A percentile compares a stretch with the other conserved stretches of the same genome.
These are phyloP conservation scores for Orius insidiosus DNA, from an alignment of 1,140 invertebrate genomes.

Conservation along the genomic window DNA sequence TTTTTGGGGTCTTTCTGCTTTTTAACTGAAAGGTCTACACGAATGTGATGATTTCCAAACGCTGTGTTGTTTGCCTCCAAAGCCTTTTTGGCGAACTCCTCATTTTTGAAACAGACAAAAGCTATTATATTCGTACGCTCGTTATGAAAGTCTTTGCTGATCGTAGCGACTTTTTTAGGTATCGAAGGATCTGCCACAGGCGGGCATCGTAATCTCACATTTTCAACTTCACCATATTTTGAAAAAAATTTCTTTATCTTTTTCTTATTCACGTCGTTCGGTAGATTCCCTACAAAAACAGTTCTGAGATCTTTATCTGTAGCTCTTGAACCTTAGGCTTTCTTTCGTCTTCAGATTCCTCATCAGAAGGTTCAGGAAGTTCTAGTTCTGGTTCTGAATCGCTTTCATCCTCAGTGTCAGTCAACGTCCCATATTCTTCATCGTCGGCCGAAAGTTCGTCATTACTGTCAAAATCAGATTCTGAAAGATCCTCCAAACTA, in stretches of 20 bases:
- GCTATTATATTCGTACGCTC: constrained; percentile 39
- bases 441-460: constrained; percentile 2
- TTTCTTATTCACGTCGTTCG: constrained; percentile 30
- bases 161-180: constrained; percentile 29
- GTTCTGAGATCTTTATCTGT: constrained; percentile 29
- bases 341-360: background rate
- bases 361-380: background rate
- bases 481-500: constrained; percentile 6
- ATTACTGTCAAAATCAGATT: constrained; percentile 8
- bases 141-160: constrained; percentile 47
- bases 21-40: constrained; percentile 33
- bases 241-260: constrained; percentile 37
- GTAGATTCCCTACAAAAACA: constrained; percentile 49
- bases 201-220: constrained; percentile 29
- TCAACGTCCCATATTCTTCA: background rate
- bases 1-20: constrained; percentile 36
- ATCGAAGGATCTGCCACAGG: constrained; percentile 20
- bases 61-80: constrained; percentile 42
- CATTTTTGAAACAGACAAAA: constrained; percentile 40
- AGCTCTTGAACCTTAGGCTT: constrained; percentile 1
- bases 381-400: no score
- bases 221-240: constrained; percentile 36
- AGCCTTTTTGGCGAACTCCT: constrained; percentile 36
- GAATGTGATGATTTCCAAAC: constrained; percentile 37
- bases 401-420: no score